Evolutionary conservation across 1,140 invertebrate genomes (phyloP), one percentile per base, ranked within the genome.

Genomic region (Homalodisca vitripennis): DNA sequence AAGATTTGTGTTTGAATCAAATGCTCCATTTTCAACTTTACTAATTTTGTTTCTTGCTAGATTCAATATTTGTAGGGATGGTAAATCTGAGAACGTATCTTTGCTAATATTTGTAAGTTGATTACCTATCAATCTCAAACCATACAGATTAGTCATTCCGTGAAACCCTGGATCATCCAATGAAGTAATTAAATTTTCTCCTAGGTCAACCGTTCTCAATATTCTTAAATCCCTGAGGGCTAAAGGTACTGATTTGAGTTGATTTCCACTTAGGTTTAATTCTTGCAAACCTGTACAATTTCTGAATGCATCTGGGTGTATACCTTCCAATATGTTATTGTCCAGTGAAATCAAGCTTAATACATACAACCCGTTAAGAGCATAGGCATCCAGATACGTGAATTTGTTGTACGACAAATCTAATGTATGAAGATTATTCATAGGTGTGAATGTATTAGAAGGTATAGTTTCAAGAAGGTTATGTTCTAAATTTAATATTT

Each of bases 91-190:
- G 77, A 97, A 94, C 14, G 89, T 86, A 30, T 88, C 85, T 77
- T 91, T 90, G 30, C 88, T 91, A 55, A 97, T 87, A 76, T 94
- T 94, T 77, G 92, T 89, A 70, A 97, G 82, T 75, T 89, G 89
- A 82, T 97, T 97, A 70, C 92, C 92, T 65, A 94, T 92, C 67
- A 97, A 80, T 14, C 93, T 83, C 32, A 97, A 79, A 0, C 92
- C 93, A 77, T 93, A 93, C 74, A 94, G 78, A 69, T 88, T 88
- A 64, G 86, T 87, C 80, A 96, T 86, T 2, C 93, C 92, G 67
- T 89, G 85, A 78, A 95, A 94, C 29, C 89, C 88, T 1, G 90
- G 88, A 70, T 92, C 88, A 70, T 91, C 87, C 67, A 97, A 79
- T 66, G 84, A 86, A 55, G 85, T 84, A 71, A 95, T 90, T 74